phyloP scores from a whole-genome alignment of 2,888 invertebrate species.

The Timema cristinae region DNA sequence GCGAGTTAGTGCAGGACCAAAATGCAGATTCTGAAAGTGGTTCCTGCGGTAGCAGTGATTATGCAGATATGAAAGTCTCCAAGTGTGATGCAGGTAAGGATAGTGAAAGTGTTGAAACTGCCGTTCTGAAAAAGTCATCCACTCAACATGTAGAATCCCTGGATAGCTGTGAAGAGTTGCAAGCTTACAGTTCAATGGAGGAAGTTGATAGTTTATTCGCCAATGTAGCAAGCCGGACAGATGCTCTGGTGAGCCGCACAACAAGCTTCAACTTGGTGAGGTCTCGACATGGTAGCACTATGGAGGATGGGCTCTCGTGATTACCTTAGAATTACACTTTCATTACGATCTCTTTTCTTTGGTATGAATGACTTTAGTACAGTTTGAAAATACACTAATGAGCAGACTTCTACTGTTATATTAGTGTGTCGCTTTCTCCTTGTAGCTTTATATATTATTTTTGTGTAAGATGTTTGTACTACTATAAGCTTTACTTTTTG shows the following conservation, averaged over 20 bases:
- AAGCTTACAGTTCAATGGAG: conserved; percentile 18
- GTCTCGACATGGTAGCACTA: conserved; percentile 28
- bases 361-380: too few relatives aligned
- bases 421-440: too few relatives aligned
- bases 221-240: conserved; percentile 32
- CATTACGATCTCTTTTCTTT: too few relatives aligned
- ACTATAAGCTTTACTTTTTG: too few relatives aligned
- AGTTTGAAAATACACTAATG: too few relatives aligned
- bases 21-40: too few relatives aligned
- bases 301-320: conserved; percentile 31
- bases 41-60: too few relatives aligned
- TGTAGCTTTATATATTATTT: too few relatives aligned
- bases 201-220: conserved; percentile 30
- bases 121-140: neutral
- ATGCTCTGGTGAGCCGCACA: conserved; percentile 30
- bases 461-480: too few relatives aligned
- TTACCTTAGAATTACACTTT: conserved; percentile 9
- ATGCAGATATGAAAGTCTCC: neutral
- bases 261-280: conserved; percentile 34
- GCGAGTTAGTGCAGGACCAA: too few relatives aligned
- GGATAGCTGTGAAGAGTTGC: neutral
- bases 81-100: neutral
- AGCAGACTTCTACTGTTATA: too few relatives aligned
- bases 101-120: conserved; percentile 14
- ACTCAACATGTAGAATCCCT: neutral